phyloP scores from a whole-genome alignment of 2,888 invertebrate genomes.

The Chrysolina oricalcia region DNA sequence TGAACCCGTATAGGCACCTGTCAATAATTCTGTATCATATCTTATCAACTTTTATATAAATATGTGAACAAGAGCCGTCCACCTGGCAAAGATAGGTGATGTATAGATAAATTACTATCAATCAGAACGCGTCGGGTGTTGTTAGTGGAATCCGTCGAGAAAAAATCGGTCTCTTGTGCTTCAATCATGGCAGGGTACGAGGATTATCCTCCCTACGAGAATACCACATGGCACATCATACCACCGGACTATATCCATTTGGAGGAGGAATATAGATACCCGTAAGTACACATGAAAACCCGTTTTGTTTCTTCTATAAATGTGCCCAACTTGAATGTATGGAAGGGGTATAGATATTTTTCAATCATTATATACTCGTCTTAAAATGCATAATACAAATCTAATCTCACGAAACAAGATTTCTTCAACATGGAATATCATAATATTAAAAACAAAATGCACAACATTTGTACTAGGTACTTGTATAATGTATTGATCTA shows the following conservation, averaged over 20 bases:
- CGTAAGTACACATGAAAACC: slow-evolving; percentile 72
- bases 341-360: no score
- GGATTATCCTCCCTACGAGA: slow-evolving; percentile 75
- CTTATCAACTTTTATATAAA: slow-evolving; percentile 62
- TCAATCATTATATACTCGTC: no score
- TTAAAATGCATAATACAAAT: no score
- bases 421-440: no score
- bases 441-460: no score
- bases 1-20: slow-evolving; percentile 56
- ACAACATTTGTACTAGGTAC: no score
- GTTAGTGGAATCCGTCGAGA: slow-evolving; percentile 35
- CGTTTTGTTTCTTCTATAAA: neutral
- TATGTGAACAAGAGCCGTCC: slow-evolving; percentile 60
- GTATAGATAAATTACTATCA: slow-evolving; percentile 53
- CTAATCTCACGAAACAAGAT: no score
- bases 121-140: slow-evolving; percentile 41
- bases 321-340: no score
- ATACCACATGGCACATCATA: slow-evolving; percentile 79
- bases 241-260: slow-evolving; percentile 81
- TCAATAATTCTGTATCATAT: slow-evolving; percentile 61
- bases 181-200: slow-evolving; percentile 75
- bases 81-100: slow-evolving; percentile 61
- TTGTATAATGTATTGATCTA: no score
- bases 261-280: slow-evolving; percentile 82
- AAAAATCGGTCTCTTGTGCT: slow-evolving; percentile 35